These are phyloP conservation scores for Apamea epomidion DNA, from an alignment of 2,888 invertebrate species.

Conservation along the genomic window DNA sequence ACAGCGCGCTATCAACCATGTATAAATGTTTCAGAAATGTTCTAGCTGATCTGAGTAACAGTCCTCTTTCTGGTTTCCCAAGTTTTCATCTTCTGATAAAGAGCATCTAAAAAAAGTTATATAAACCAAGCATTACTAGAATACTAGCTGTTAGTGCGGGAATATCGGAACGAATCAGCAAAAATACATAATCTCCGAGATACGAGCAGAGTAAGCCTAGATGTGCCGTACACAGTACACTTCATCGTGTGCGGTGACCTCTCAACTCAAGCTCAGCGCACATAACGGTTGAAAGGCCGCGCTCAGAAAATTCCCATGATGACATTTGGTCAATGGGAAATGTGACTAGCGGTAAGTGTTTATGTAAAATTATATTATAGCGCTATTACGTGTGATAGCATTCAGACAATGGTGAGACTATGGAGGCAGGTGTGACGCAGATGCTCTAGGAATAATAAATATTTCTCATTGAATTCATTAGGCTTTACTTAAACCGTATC, in stretches of 20 bases:
- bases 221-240: slow-evolving; percentile 11
- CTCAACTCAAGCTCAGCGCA: slow-evolving; percentile 32
- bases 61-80: neutral
- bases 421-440: slow-evolving; percentile 40
- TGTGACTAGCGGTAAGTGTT: slow-evolving; percentile 22
- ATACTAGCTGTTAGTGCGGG: neutral
- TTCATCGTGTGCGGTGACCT: slow-evolving; percentile 46
- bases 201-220: neutral
- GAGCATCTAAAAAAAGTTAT: neutral
- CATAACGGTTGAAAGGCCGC: slow-evolving; percentile 41
- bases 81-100: neutral
- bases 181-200: neutral
- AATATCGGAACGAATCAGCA: neutral
- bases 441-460: slow-evolving; percentile 18
- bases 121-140: slow-evolving; percentile 2
- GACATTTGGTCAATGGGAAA: slow-evolving; percentile 47
- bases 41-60: neutral
- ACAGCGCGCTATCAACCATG: neutral
- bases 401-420: slow-evolving; percentile 7
- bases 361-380: slow-evolving; percentile 15
- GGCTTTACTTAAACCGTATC: neutral
- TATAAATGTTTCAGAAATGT: neutral
- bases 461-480: slow-evolving; percentile 12
- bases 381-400: slow-evolving; percentile 7
- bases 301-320: slow-evolving; percentile 27